phyloP scores from a whole-genome alignment of 2,888 invertebrate genomes.

The Xestia c-nigrum region DNA sequence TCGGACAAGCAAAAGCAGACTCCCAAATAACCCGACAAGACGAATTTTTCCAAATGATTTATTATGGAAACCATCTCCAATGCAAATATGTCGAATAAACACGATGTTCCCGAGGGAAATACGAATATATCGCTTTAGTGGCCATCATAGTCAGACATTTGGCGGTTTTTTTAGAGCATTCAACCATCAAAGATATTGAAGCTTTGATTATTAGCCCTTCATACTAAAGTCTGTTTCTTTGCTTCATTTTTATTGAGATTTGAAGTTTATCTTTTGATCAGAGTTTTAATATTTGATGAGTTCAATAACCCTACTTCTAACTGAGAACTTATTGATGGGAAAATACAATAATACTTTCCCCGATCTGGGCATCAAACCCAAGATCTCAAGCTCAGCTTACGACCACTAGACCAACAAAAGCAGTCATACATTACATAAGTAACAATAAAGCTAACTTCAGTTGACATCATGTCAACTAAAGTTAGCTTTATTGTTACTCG shows the following conservation, averaged over 20 bases:
- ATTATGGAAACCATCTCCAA: constrained; percentile 36
- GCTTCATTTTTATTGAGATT: neutral
- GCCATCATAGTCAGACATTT: neutral
- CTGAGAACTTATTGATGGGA: no score
- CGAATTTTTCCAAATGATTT: constrained; percentile 34
- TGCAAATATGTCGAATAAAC: constrained; percentile 45
- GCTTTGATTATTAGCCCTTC: neutral
- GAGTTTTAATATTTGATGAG: neutral
- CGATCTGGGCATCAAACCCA: no score
- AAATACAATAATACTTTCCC: no score
- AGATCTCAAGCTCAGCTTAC: no score
- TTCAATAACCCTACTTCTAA: no score
- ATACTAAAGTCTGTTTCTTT: neutral
- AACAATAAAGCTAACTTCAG: neutral
- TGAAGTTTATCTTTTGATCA: neutral
- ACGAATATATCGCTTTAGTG: constrained; percentile 11
- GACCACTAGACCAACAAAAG: no score
- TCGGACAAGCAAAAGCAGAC: neutral
- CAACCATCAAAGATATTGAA: neutral
- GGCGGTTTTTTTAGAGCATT: constrained; percentile 11
- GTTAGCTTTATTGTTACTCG: no score
- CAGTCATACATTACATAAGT: no score
- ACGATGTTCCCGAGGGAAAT: constrained; percentile 48
- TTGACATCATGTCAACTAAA: neutral
- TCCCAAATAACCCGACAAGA: neutral